Evolutionary conservation across 2,797 vertebrate species (phyloP).

Genomic region (Hyperoplus lanceolatus): DNA sequence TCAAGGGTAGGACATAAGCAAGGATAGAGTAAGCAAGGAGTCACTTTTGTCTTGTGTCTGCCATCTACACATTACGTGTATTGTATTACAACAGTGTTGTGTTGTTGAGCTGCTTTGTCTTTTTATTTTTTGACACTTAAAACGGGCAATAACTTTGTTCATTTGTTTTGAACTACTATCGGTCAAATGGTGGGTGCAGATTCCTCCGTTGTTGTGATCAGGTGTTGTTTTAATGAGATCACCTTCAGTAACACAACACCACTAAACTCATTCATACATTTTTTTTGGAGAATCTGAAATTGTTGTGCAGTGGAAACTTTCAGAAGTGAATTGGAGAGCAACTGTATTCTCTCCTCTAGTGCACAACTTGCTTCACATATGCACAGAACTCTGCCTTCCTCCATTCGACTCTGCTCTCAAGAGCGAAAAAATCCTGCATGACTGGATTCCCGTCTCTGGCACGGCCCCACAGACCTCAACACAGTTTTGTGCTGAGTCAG

Average conservation of each 20-base stretch:
- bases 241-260: background rate
- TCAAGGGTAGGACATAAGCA: background rate
- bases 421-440: constrained; percentile 73
- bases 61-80: background rate
- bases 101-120: background rate
- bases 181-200: background rate
- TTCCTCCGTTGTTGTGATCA: background rate
- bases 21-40: background rate
- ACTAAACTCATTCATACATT: background rate
- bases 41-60: background rate
- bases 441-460: constrained; percentile 78
- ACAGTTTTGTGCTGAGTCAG: constrained; percentile 78
- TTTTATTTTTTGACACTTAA: background rate
- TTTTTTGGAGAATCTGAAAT: background rate
- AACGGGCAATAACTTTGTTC: background rate
- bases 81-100: background rate
- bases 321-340: constrained; percentile 6
- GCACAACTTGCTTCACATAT: constrained; percentile 12
- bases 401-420: constrained; percentile 36
- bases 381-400: constrained; percentile 42
- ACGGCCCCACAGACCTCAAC: constrained; percentile 74
- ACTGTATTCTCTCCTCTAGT: constrained; percentile 4
- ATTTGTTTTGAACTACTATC: background rate
- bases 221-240: constrained; percentile 2
- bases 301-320: constrained; percentile 15